Evolutionary conservation across 2,113 vertebrate genomes (phyloP).

Genomic region (Panthera leo): DNA sequence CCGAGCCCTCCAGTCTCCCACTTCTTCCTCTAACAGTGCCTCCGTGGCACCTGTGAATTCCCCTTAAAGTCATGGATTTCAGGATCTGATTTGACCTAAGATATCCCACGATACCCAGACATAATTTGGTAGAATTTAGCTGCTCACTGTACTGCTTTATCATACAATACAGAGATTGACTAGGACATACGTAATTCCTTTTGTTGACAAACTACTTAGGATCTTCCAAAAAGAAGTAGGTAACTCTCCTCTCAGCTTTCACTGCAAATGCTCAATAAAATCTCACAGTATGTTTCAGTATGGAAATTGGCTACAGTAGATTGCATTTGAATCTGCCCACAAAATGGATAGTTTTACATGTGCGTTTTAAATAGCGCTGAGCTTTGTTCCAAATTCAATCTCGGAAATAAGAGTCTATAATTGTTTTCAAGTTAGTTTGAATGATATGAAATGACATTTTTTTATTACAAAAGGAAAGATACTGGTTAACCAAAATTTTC

Average conservation of each 20-base stretch:
- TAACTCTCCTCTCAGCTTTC: not conserved
- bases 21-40: not conserved
- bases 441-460: not conserved
- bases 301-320: not conserved
- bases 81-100: not conserved
- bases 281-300: not conserved
- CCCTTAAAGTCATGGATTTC: not conserved
- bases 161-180: not conserved
- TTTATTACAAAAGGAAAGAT: not conserved
- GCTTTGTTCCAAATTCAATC: not conserved
- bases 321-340: not conserved
- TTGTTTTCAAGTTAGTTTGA: not conserved
- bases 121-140: not conserved
- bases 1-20: not conserved
- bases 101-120: not conserved
- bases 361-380: not conserved
- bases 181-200: not conserved
- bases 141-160: not conserved
- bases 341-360: not conserved
- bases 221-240: not conserved
- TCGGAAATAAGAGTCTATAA: constrained; percentile 5
- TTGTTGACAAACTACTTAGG: not conserved
- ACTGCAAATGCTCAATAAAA: constrained; percentile 9
- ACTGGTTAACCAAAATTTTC: not conserved
- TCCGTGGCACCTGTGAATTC: not conserved